A percentile compares a stretch with the other conserved stretches of the same genome.
These are phyloP conservation scores for Tribolium madens DNA, from an alignment of 1,140 invertebrate genomes.

Conservation along the genomic window DNA sequence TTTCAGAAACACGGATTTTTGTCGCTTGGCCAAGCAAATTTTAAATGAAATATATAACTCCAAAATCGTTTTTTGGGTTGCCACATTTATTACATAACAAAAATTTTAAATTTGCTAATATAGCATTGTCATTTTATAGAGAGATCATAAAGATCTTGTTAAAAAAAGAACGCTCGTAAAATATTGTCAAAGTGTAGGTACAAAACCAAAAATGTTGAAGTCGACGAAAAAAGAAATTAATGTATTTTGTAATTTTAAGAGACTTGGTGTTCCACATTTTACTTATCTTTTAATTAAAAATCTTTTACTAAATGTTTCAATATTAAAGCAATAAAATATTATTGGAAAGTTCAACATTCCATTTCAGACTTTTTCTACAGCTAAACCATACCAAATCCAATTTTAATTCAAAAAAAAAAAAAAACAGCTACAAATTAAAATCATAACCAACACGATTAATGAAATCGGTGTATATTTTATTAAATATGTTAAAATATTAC, in stretches of 20 bases:
- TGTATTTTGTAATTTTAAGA: too few species aligned
- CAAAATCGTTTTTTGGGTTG: background rate
- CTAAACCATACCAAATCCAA: too few species aligned
- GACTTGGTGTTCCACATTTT: background rate
- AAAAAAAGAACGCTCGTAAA: too few species aligned
- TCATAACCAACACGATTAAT: background rate
- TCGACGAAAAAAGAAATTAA: background rate
- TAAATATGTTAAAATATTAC: background rate
- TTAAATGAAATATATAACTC: background rate
- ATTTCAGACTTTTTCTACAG: background rate
- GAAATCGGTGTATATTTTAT: background rate
- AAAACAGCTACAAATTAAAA: background rate
- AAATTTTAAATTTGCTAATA: too few species aligned
- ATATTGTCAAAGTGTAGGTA: too few species aligned
- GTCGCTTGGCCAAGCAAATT: background rate
- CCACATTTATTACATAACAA: too few species aligned
- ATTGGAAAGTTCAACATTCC: background rate
- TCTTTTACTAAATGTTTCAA: background rate
- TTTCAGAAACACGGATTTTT: background rate
- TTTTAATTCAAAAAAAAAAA: background rate
- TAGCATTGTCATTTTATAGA: too few species aligned
- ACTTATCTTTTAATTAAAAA: background rate
- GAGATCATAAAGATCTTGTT: too few species aligned
- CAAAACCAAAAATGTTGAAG: background rate
- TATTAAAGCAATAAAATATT: background rate